Evolutionary conservation across 2,797 vertebrate species (phyloP), one percentile per base, ranked within the genome.

Genomic region (Poecilia velifera): DNA sequence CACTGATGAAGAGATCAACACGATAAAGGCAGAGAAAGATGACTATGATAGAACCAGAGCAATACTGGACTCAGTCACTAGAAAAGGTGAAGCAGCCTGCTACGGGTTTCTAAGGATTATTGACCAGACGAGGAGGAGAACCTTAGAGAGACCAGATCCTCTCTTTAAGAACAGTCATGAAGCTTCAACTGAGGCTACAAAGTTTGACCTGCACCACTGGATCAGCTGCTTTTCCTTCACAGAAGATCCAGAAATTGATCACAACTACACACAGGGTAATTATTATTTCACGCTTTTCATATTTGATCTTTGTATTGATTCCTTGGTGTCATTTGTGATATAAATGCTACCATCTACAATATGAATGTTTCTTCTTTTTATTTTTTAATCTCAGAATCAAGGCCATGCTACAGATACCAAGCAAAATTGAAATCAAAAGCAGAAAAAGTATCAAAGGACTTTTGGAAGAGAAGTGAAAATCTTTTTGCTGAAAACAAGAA

Each of bases 221-320:
- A 86, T 89, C 80, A 86, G 80, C 86, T 76, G 80, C 73, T 89
- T 62, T 76, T 0, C 82, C 57, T 86, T 89, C 74, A 34, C 22
- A 1, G 86, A 86, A 0, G 86, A 89, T 9, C 0, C 74, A 0
- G 16, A 77, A 13, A 72, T 9, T 41, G 51, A 81, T 14, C 1
- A 0, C 1, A 59, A 20, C 70, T 82, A 46, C 49, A 66, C 51
- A 9, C 57, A 79, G 64, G 85, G 88, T 89, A 76, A 45, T 59
- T 71, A 36, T 64, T 34, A 16, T n/a, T 9, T 18, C 31, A 34
- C 31, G 2, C 6, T 31, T 59, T 59, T 31, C 1, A 59, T 59
- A 14, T 31, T 14, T 31, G 31, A 1, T 64, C 16, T 34, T 64
- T 36, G 14, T 18, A 36, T 14, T 36, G 31, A 64, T 64, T 64